Evolutionary conservation across 2,797 vertebrate species (phyloP).

Genomic region (Lepus townsendii): DNA sequence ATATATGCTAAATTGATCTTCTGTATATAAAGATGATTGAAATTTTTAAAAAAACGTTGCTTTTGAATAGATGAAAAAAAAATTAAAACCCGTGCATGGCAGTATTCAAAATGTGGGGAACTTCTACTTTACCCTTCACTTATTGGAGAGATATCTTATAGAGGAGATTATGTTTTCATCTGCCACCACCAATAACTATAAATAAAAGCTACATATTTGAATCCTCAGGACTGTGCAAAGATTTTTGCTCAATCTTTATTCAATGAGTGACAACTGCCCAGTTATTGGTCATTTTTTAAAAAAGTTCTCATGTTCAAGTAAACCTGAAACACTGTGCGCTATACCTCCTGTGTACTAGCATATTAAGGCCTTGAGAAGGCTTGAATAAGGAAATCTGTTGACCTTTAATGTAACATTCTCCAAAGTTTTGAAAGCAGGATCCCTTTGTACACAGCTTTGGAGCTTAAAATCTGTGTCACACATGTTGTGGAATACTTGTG

Average conservation of each 20-base stretch:
- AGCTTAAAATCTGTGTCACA: background rate
- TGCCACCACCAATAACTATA: background rate
- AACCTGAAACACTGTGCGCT: background rate
- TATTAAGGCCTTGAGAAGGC: background rate
- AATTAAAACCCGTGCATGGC: too few relatives aligned
- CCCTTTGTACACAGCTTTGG: accelerated
- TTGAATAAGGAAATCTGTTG: background rate
- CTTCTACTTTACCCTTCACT: background rate
- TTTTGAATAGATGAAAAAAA: too few relatives aligned
- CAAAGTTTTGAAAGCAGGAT: slow-evolving; percentile 7
- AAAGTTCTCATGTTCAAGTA: background rate
- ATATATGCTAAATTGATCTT: too few relatives aligned
- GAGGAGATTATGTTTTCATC: background rate
- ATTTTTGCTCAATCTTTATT: background rate
- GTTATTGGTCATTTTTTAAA: background rate
- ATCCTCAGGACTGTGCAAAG: background rate
- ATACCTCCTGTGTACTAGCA: background rate
- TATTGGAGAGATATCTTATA: background rate
- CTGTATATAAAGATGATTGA: too few relatives aligned
- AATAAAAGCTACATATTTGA: background rate
- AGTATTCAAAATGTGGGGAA: background rate
- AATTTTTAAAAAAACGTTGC: too few relatives aligned
- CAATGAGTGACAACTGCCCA: background rate
- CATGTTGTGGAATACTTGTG: background rate
- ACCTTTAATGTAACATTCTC: background rate